These are phyloP conservation scores for Gonatopus flavifemur DNA, from an alignment of 1,140 invertebrate species.

Conservation along the genomic window DNA sequence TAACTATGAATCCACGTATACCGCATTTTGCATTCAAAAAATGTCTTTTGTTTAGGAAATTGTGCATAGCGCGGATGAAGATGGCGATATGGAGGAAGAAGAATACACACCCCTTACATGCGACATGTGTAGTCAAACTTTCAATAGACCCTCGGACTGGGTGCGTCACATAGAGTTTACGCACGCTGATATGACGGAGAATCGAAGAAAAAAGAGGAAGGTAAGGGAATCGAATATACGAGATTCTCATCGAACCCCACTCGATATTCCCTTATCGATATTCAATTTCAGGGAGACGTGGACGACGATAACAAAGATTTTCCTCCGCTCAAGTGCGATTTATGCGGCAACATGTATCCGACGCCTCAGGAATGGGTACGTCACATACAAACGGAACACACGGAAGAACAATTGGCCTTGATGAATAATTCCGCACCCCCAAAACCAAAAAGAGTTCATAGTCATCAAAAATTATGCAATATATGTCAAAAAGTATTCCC, in stretches of 20 bases:
- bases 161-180: conserved; percentile 75
- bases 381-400: conserved; percentile 80
- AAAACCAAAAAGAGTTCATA: conserved; percentile 63
- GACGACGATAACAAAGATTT: conserved; percentile 67
- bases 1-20: not conserved
- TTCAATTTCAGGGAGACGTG: conserved; percentile 60
- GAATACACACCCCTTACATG: conserved; percentile 75
- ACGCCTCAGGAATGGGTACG: conserved; percentile 83
- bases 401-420: conserved; percentile 78
- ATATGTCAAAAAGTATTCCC: conserved; percentile 76
- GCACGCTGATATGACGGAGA: conserved; percentile 67
- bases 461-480: conserved; percentile 67
- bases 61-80: conserved; percentile 55
- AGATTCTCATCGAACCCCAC: too few species aligned
- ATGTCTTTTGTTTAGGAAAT: conserved; percentile 48
- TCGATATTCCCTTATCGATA: too few species aligned
- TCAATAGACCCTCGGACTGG: conserved; percentile 77
- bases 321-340: conserved; percentile 73
- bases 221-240: conserved; percentile 23
- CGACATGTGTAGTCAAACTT: conserved; percentile 81
- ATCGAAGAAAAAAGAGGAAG: conserved; percentile 62
- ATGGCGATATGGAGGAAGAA: conserved; percentile 55
- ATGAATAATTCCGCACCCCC: conserved; percentile 73
- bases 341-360: conserved; percentile 79
- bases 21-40: too few species aligned